Evolutionary conservation across 2,797 vertebrate species (phyloP), one percentile per base, ranked within the genome.

Genomic region (Danio tinwini): DNA sequence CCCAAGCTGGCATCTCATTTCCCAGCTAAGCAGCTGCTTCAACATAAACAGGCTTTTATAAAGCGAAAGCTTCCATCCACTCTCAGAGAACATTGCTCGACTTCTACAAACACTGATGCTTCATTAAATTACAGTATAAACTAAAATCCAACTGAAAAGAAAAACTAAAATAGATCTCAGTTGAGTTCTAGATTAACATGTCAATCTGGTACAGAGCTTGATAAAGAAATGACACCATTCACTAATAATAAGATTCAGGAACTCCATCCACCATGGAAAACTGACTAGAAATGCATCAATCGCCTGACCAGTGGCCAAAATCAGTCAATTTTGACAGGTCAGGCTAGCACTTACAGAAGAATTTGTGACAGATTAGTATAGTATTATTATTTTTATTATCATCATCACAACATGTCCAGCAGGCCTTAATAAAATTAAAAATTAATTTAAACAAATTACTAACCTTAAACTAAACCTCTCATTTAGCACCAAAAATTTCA

Each of bases 41-140:
- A 47, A 80, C 78, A 73, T 65, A 79, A 79, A 79, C 39, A 55
- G 59, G 2, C 78, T 73, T 80, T 80, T 59, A 80, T 80, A 40
- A 79, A 80, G 69, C n/a, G 37, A 80, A 68, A 56, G 58, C 49
- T 79, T 79, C 68, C 58, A 71, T 63, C 58, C 67, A 10, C 56
- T 42, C 49, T 55, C 59, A 37, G 39, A 73, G 11, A 80, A 73
- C 58, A 72, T 73, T 56, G 59, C 59, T 73, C 59, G 21, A 70
- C 56, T 55, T 79, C 68, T 47, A 42, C 17, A 55, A 56, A 65
- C 21, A 72, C 69, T 56, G 50, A 72, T 63, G 62, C 40, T 16
- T 56, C 19, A 67, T 76, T 67, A 45, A 76, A 29, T 40, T 45
- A 5, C 5, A 56, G 39, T 10, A 7, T 45, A 52, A 64, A 76